A percentile compares a stretch with the other conserved stretches of the same genome.
Conservation (phyloP, 2,888 invertebrate species). For the Chydorus sphaericus region DNA sequence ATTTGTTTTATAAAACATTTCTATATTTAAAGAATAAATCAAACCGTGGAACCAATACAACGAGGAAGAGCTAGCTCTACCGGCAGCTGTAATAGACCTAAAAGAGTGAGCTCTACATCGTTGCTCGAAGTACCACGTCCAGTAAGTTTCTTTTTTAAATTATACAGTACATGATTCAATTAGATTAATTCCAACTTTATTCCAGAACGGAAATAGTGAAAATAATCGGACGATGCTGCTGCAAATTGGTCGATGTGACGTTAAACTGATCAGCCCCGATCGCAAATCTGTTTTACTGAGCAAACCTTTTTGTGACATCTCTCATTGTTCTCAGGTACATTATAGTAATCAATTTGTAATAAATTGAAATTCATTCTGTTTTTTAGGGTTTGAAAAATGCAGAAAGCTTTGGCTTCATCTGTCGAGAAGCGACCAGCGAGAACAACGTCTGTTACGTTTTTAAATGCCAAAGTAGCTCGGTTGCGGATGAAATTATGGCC, state of each 20-base stretch:
- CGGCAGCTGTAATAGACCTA: slow-evolving; percentile 26
- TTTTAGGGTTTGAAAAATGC: slow-evolving; percentile 53
- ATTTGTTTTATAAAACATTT: too few relatives aligned
- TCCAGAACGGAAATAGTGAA: not conserved
- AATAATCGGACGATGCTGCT: slow-evolving; percentile 82
- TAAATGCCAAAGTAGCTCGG: slow-evolving; percentile 71
- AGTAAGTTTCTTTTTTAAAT: not conserved
- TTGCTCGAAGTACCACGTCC: not conserved
- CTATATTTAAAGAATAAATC: not conserved
- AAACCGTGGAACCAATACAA: slow-evolving; percentile 27
- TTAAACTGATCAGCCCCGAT: slow-evolving; percentile 83
- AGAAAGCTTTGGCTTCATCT: slow-evolving; percentile 88
- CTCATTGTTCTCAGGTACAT: slow-evolving; percentile 59
- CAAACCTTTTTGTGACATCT: slow-evolving; percentile 73
- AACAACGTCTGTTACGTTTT: slow-evolving; percentile 74
- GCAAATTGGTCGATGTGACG: slow-evolving; percentile 67
- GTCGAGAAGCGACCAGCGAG: slow-evolving; percentile 50
- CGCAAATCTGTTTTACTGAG: slow-evolving; percentile 77
- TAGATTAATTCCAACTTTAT: not conserved
- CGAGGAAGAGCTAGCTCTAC: slow-evolving; percentile 33
- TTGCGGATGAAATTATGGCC: slow-evolving; percentile 64
- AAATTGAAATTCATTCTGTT: slow-evolving; percentile 7
- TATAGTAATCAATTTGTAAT: not conserved
- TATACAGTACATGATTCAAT: not conserved
- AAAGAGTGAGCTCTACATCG: not conserved